A percentile compares a stretch with the other conserved stretches of the same genome.
These are phyloP conservation scores for Plectropomus leopardus DNA, from an alignment of 2,113 vertebrate species.

Conservation along the genomic window DNA sequence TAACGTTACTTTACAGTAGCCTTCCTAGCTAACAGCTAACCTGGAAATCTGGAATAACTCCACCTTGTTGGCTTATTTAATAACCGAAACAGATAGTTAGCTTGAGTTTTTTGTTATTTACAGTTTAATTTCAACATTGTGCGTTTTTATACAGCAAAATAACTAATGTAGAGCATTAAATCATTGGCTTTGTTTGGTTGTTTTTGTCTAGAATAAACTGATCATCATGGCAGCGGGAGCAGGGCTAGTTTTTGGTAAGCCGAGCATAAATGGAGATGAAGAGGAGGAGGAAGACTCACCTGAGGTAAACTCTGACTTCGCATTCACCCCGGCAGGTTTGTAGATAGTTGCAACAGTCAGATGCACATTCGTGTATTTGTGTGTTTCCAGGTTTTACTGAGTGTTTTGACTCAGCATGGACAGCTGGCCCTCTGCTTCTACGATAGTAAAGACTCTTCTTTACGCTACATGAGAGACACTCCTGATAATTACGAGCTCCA, in stretches of 20 bases:
- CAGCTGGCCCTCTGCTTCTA: slow-evolving; percentile 92
- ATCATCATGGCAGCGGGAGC: slow-evolving; percentile 52
- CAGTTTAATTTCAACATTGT: background rate
- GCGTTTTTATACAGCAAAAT: background rate
- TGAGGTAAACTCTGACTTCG: slow-evolving; percentile 52
- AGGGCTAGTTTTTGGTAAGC: background rate
- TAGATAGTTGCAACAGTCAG: background rate
- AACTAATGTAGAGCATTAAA: background rate
- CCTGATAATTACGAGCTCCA: slow-evolving; percentile 88
- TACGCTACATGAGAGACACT: slow-evolving; percentile 92
- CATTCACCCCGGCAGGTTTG: background rate
- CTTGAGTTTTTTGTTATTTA: background rate
- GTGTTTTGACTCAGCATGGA: slow-evolving; percentile 88
- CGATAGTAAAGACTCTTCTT: slow-evolving; percentile 88
- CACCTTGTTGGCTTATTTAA: background rate
- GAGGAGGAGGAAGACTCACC: slow-evolving; percentile 74
- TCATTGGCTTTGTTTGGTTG: background rate
- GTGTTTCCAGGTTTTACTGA: slow-evolving; percentile 86
- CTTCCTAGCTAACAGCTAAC: background rate
- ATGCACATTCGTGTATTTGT: background rate
- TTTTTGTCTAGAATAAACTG: background rate
- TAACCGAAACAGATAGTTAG: background rate
- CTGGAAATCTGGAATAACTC: no score
- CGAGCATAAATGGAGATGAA: slow-evolving; percentile 57
- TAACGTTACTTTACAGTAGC: background rate